These are phyloP conservation scores for Nymphalis urticae DNA, from an alignment of 2,888 invertebrate species.

Conservation along the genomic window DNA sequence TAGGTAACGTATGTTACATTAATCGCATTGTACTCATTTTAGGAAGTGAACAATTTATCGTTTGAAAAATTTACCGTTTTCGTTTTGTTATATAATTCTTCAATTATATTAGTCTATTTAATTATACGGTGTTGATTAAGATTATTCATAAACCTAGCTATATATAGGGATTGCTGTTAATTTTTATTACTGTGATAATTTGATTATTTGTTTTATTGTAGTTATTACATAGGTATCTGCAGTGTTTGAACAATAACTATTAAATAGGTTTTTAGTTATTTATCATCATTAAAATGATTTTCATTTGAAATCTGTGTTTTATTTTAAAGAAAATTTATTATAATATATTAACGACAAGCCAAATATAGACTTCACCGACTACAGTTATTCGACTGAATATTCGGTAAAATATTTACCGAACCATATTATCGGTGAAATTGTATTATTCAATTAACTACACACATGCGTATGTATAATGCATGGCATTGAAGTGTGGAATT, in stretches of 20 bases:
- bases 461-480: too few species aligned
- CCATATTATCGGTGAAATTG: too few species aligned
- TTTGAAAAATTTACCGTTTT: too few species aligned
- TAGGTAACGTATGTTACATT: too few species aligned
- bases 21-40: too few species aligned
- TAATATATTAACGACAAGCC: too few species aligned
- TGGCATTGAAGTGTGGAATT: too few species aligned
- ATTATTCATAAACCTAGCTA: conserved; percentile 9
- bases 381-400: too few species aligned
- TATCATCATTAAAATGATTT: conserved; percentile 25
- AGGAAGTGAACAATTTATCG: too few species aligned
- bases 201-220: conserved; percentile 20
- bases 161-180: conserved; percentile 26
- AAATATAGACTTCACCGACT: neutral
- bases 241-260: conserved; percentile 44
- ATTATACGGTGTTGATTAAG: conserved; percentile 1
- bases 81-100: neutral
- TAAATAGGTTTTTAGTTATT: conserved; percentile 20
- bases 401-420: too few species aligned
- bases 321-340: neutral
- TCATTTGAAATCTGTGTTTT: conserved; percentile 7
- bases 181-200: conserved; percentile 37
- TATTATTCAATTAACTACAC: too few species aligned
- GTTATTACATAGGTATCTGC: conserved; percentile 32
- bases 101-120: neutral